Base-by-base conservation (phyloP, 2,113 vertebrate genomes). In the Sigmodon hispidus region DNA sequence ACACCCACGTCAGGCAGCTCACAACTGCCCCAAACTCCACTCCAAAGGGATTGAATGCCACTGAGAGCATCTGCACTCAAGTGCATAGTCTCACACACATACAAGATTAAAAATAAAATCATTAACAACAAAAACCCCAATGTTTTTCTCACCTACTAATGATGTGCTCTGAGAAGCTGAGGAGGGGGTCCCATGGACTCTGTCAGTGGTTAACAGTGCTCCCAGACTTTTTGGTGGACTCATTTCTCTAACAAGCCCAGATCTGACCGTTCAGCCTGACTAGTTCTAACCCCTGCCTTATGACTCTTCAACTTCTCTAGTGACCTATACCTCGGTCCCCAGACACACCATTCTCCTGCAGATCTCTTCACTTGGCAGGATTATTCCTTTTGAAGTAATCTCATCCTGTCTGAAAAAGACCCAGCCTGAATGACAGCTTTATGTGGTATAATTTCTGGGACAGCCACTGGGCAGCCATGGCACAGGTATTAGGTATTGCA, bases 341-440 rank as follows among this genome's bases (percentile, higher is more conserved):
- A 88, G 8, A 40, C n/a, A 73, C 63, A 8, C 73, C 5, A 16
- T 63, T n/a, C 55, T 43, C 77, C 34, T 55, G 69, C 85, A 55
- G 65, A 55, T 13, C 65, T 10, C 84, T 52, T 43, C 26, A 21
- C 81, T 84, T 29, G 45, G 83, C 29, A 48, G 31, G 40, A 11
- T 52, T 55, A n/a, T 40, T 55, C 52, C 45, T 59, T 84, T 55
- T 19, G 3, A 86, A 89, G 45, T 59, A 29, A 88, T 85, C 63
- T 89, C 36, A 59, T 86, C 67, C 34, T 72, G 24, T 84, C 43
- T 93, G 65, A 61, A 87, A 96, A 80, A 16, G 72, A 93, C 45
- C 90, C 43, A 70, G 67, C 16, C 59, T 19, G 15, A 85, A 29
- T 70, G 43, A 31, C 61, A 48, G 26, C 9, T 88, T 72, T n/a